Base-by-base conservation (phyloP, 64 coral and sea anemone species). In the Montipora sp. region DNA sequence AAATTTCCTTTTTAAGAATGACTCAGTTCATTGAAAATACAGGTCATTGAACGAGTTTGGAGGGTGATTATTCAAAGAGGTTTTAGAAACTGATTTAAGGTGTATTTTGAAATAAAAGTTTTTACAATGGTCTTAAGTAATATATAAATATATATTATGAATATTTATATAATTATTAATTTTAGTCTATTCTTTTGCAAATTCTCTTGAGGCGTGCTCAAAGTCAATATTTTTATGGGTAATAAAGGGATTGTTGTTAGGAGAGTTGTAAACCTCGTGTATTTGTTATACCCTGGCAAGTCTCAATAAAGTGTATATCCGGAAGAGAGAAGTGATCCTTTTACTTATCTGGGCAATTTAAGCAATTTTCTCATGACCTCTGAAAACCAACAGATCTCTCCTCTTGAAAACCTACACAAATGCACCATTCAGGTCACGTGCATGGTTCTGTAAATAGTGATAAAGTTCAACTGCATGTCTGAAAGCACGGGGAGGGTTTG, bases 121-220 rank as follows among this genome's bases (percentile, higher is more conserved):
- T 65, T 14, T 48, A 84, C 43, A 68, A 44, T 6, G 11, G 53
- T 66, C 47, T 8, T 61, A 57, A 12, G 9, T 67, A 84, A 85
- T 85, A 85, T 85, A 85, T 84, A 69, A 7, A 68, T 57, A 74
- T 74, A 27, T 74, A 74, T 36, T 59, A 81, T n/a, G 65, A 9
- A 85, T 72, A 72, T 85, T 84, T 71, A 85, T 72, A 72, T 77
- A 45, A 77, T 71, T 71, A 27, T 71, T 48, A 69, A 19, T 36
- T 66, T 16, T 16, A 65, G 36, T 36, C 36, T 36, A 36, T 36
- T 36, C 22, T 13, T n/a, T 50, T 85, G 47, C 12, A 44, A 85
- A 72, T 36, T 60, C 4, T 27, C 5, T 19, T 3, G 18, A 16
- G 11, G 0, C 14, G 60, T 63, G 60, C 8, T 63, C 14, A 57